These are phyloP conservation scores for Psephotus haematonotus DNA, from an alignment of 2,113 vertebrate genomes.

Conservation along the genomic window DNA sequence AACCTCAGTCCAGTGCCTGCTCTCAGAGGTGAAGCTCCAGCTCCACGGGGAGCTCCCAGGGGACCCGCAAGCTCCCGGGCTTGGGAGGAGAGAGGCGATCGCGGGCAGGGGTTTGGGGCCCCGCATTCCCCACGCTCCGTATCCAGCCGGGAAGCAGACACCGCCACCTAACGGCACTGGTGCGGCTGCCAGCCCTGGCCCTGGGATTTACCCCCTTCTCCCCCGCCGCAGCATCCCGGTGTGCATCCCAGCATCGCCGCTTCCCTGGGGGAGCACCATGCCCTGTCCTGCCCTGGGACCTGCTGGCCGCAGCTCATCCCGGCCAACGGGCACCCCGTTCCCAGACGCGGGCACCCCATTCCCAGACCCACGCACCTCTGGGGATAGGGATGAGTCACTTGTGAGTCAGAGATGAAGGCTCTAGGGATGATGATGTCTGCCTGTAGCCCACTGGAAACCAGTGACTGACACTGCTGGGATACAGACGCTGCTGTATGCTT, in stretches of 20 bases:
- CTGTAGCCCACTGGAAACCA: not conserved
- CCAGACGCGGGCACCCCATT: not conserved
- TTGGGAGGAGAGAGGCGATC: not conserved
- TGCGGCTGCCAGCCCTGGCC: not conserved
- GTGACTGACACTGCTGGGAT: accelerated
- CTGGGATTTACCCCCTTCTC: not conserved
- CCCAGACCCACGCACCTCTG: not conserved
- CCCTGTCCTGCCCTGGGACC: accelerated
- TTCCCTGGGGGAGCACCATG: accelerated
- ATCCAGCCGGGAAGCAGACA: not conserved
- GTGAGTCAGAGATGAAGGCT: not conserved
- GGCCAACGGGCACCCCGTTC: not conserved
- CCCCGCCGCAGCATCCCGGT: not conserved
- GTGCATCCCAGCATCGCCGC: accelerated
- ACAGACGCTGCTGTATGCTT: not conserved
- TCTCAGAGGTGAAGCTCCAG: not conserved
- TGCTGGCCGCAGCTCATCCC: not conserved
- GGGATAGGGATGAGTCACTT: not conserved
- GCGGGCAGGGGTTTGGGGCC: not conserved
- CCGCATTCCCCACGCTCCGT: not conserved
- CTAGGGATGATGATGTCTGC: not conserved
- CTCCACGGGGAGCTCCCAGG: not conserved
- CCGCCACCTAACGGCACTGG: not conserved
- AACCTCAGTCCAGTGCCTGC: not conserved
- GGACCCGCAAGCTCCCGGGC: not conserved